Evolutionary conservation across 1,140 invertebrate genomes (phyloP), one percentile per base, ranked within the genome.

Genomic region (Atta texana): DNA sequence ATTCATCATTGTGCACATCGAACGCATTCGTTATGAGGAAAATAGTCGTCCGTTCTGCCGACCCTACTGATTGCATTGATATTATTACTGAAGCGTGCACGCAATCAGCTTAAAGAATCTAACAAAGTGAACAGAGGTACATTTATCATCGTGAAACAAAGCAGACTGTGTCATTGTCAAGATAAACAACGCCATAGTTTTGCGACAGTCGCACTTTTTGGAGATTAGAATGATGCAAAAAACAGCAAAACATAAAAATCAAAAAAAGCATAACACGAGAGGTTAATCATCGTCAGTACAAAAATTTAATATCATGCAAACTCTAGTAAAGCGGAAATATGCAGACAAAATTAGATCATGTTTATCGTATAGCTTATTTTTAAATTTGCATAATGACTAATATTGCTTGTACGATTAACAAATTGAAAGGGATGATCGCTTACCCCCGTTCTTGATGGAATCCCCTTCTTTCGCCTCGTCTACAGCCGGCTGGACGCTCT

Each of bases 401-500:
- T 14, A 18, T 24, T 72, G 28, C 14, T 55, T 14, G 49, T 24
- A 24, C 21, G 34, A 55, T 63, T 72, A 49, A 77, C 8, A 68
- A 64, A 57, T 59, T 2, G 57, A 18, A 88, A 53, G 28, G 39
- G 6, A 28, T 21, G 39, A 10, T 63, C 39, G 81, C 94, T 93
- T 90, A 95, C 94, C 95, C 57, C 92, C 94, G 90, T 95, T 95
- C 90, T 94, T 95, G 31, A 86, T 85, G 69, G 80, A 84, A 24
- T 84, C 80, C 59, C 93, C 93, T 72, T 95, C 94, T 87, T 95
- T 95, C 12, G 93, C 92, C 44, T 94, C 94, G 64, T 95, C 94
- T 28, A 92, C 94, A 1, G 93, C 94, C 61, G 94, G 93, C 87
- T 95, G 94, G 18, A 95, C 92, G 76, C 92, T 95, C 57, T 95